Percentiles rank a stretch among this genome's conserved stretches.
These are phyloP conservation scores for Oconnorella tubifera DNA, from an alignment of 2,888 invertebrate genomes.

Conservation along the genomic window DNA sequence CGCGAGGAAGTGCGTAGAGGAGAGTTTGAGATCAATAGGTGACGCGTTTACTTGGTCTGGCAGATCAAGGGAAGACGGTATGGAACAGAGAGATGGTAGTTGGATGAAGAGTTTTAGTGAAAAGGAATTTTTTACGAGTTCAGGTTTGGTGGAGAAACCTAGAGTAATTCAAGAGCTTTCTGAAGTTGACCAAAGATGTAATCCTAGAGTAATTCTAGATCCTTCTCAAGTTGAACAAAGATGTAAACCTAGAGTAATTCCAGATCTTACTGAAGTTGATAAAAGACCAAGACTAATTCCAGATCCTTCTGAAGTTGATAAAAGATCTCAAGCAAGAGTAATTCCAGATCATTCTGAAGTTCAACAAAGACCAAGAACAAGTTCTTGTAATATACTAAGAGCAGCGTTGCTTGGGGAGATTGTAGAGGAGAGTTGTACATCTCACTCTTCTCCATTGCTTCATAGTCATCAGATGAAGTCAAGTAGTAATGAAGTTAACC, in stretches of 20 bases:
- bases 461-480: neutral
- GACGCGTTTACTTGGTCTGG: too few relatives aligned
- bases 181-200: neutral
- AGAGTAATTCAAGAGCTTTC: too few relatives aligned
- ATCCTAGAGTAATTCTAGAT: too few relatives aligned
- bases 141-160: neutral
- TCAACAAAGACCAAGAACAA: neutral
- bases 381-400: neutral
- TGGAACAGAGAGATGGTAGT: neutral
- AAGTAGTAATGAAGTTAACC: neutral
- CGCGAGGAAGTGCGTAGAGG: too few relatives aligned
- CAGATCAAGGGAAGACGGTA: neutral
- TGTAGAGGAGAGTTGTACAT: neutral
- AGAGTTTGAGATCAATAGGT: too few relatives aligned
- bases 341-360: too few relatives aligned
- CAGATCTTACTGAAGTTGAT: neutral
- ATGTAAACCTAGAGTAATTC: neutral
- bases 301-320: too few relatives aligned
- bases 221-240: neutral
- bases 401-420: neutral
- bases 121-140: neutral
- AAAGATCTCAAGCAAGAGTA: neutral
- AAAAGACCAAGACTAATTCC: neutral
- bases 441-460: neutral
- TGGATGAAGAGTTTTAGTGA: neutral